Evolutionary conservation across 2,888 invertebrate genomes (phyloP), one percentile per base, ranked within the genome.

Genomic region (Opisthograptis luteolata): DNA sequence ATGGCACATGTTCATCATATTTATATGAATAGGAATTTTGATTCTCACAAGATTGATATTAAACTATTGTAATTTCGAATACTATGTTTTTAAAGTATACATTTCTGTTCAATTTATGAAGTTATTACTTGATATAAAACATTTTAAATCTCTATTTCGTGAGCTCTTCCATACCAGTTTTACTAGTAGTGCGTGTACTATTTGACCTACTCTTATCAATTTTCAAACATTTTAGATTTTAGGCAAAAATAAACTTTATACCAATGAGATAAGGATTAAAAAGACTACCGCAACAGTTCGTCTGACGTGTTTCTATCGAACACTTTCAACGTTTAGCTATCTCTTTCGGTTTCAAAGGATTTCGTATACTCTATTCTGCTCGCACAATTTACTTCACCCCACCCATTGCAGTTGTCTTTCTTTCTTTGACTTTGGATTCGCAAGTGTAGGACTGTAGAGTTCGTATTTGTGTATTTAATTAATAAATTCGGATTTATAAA

Each of bases 401-500:
- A 70, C 75, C 76, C 72, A 71, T 70, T 65, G 52, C 56, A 67
- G 67, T 70, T 71, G 73, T 67, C 67, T 69, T 70, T 67, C 70
- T 67, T 73, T 70, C 66, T 68, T 69, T 70, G 66, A 67, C 68
- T 70, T 70, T 68, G 64, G 68, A 79, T 79, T 79, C 72, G 73
- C 69, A 72, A 75, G 73, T 60, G 70, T 58, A 58, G 64, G 25
- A n/a, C 24, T 60, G 60, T 62, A 54, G 59, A 63, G 52, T 66
- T 43, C 42, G 47, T 50, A 58, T 60, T 60, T 44, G 58, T 50
- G 45, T 48, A 48, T 55, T 48, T 52, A 19, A 48, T 17, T 32
- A 14, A n/a, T 15, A 14, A 36, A 30, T 10, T 2, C 3, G 22
- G 34, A n/a, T 6, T 34, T 10, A n/a, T 15, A 4, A 12, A 4